phyloP scores from a whole-genome alignment of 2,888 invertebrate species.

The Meliscaeva auricollis region DNA sequence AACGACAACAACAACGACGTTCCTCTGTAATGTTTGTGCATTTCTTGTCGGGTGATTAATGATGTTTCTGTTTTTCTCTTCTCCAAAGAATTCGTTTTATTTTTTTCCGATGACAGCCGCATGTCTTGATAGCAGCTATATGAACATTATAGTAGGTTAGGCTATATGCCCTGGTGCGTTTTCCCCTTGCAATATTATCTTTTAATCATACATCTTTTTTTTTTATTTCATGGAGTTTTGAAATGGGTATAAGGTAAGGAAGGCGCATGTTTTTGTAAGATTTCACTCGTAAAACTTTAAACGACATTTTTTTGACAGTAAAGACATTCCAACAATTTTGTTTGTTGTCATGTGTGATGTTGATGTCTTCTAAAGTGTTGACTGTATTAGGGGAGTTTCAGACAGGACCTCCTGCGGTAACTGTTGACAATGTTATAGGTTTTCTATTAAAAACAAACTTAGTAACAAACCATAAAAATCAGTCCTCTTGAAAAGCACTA shows the following conservation, averaged over 20 bases:
- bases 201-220: conserved; percentile 22
- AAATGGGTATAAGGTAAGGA: conserved; percentile 11
- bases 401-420: neutral
- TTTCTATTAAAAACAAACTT: too few relatives aligned
- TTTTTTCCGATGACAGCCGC: conserved; percentile 57
- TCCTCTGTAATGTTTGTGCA: conserved; percentile 55
- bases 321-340: conserved; percentile 16
- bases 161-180: conserved; percentile 21
- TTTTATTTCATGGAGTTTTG: conserved; percentile 14
- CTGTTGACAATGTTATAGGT: neutral
- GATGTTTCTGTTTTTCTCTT: conserved; percentile 39
- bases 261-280: conserved; percentile 34
- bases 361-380: neutral
- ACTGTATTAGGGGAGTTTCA: neutral
- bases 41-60: conserved; percentile 68
- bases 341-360: neutral
- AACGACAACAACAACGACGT: neutral
- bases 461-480: too few relatives aligned
- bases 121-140: conserved; percentile 31
- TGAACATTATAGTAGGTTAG: neutral
- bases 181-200: neutral
- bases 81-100: conserved; percentile 57
- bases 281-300: conserved; percentile 28
- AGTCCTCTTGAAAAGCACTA: too few relatives aligned
- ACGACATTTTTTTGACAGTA: conserved; percentile 28